These are phyloP conservation scores for Meiosimyza decipiens DNA, from an alignment of 2,888 invertebrate species.

Conservation along the genomic window DNA sequence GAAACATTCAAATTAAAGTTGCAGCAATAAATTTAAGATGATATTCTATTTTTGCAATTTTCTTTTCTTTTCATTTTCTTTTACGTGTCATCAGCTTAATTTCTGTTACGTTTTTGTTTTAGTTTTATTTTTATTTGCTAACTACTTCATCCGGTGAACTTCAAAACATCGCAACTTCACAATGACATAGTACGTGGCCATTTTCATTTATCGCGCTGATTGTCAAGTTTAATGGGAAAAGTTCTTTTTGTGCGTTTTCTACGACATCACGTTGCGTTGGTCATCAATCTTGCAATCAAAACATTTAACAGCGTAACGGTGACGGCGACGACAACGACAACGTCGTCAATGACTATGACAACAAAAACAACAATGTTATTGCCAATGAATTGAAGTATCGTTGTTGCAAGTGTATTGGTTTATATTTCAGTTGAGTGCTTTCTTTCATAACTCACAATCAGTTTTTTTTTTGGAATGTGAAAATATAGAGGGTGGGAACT, in stretches of 20 bases:
- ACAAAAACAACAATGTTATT: neutral
- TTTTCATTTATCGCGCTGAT: neutral
- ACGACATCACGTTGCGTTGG: slow-evolving; percentile 40
- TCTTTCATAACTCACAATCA: slow-evolving; percentile 16
- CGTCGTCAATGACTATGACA: neutral
- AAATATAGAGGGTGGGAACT: too few species aligned
- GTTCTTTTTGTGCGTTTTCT: slow-evolving; percentile 30
- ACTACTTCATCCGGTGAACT: too few species aligned
- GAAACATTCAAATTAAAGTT: too few species aligned
- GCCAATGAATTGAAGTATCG: slow-evolving; percentile 8
- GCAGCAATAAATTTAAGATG: too few species aligned
- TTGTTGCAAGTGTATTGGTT: slow-evolving; percentile 13
- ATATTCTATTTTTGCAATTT: too few species aligned
- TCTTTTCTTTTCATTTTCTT: too few species aligned
- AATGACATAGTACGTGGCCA: too few species aligned
- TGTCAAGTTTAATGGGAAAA: slow-evolving; percentile 43
- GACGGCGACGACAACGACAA: neutral
- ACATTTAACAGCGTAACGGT: slow-evolving; percentile 29
- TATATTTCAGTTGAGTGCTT: slow-evolving; percentile 12
- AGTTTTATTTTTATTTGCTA: too few species aligned
- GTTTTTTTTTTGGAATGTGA: neutral
- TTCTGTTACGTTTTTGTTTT: too few species aligned
- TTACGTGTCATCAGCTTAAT: too few species aligned
- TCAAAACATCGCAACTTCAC: too few species aligned
- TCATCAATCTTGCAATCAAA: slow-evolving; percentile 45